phyloP scores from a whole-genome alignment of 2,113 vertebrate genomes.

The Megaleporinus macrocephalus region DNA sequence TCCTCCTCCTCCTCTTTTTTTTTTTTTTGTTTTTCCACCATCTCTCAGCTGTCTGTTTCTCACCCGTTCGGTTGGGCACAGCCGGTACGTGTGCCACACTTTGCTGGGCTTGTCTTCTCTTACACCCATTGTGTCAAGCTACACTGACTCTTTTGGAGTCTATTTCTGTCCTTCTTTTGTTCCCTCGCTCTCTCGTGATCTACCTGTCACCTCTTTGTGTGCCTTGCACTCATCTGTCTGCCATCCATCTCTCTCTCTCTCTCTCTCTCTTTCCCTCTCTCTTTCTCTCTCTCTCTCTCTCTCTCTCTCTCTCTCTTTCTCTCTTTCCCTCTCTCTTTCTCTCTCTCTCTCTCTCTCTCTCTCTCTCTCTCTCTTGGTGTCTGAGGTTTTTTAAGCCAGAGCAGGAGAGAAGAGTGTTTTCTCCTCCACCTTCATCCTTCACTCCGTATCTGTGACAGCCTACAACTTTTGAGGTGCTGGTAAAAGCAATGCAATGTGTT shows the following conservation, averaged over 20 bases:
- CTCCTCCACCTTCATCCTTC: slow-evolving; percentile 44
- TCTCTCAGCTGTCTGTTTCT: slow-evolving; percentile 48
- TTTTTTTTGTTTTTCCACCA: slow-evolving; percentile 49
- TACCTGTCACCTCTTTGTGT: slow-evolving; percentile 60
- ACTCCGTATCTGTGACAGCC: slow-evolving; percentile 46
- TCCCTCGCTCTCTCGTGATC: slow-evolving; percentile 56
- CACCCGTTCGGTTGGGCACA: slow-evolving; percentile 37
- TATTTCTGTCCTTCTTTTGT: slow-evolving; percentile 53
- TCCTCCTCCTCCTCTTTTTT: slow-evolving; percentile 55
- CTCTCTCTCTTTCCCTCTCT: slow-evolving; percentile 39
- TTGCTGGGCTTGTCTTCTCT: slow-evolving; percentile 38
- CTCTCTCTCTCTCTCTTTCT: slow-evolving; percentile 14
- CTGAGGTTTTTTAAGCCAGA: slow-evolving; percentile 13
- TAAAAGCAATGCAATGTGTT: slow-evolving; percentile 22
- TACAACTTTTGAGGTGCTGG: slow-evolving; percentile 25
- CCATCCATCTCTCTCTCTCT: slow-evolving; percentile 44
- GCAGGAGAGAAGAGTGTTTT: slow-evolving; percentile 1
- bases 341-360: slow-evolving; percentile 24
- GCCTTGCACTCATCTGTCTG: slow-evolving; percentile 54
- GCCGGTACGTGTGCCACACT: slow-evolving; percentile 7
- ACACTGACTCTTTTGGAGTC: slow-evolving; percentile 53
- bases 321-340: slow-evolving; percentile 37
- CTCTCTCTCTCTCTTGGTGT: slow-evolving; percentile 4
- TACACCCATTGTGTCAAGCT: slow-evolving; percentile 56
- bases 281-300: slow-evolving; percentile 36